These are phyloP conservation scores for Tetragnatha montana DNA, from an alignment of 2,888 invertebrate species.

Conservation along the genomic window DNA sequence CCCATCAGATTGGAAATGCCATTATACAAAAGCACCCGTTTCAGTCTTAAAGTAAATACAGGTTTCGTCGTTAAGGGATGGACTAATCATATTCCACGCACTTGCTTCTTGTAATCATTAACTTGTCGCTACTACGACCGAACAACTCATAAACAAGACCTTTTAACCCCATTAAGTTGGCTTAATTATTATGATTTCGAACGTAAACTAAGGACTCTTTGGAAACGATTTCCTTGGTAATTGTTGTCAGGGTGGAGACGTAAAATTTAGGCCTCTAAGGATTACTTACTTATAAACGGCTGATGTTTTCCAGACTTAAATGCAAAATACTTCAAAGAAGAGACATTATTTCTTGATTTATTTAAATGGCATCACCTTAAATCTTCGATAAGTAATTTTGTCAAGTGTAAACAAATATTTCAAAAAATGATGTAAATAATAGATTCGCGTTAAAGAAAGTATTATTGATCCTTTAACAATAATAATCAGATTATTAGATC, in stretches of 20 bases:
- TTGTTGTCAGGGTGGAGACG: background rate
- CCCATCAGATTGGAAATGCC: background rate
- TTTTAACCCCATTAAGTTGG: constrained; percentile 29
- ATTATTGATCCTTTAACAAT: no score
- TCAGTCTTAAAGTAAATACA: constrained; percentile 15
- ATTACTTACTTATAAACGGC: no score
- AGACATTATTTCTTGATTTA: no score
- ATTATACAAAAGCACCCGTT: constrained; percentile 8
- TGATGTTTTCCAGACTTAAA: no score
- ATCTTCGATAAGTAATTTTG: no score
- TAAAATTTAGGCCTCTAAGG: background rate
- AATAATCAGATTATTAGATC: no score
- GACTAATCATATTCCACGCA: constrained; percentile 13
- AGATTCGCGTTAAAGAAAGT: no score
- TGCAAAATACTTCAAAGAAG: no score
- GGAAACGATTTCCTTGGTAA: constrained; percentile 6
- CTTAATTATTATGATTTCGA: constrained; percentile 35
- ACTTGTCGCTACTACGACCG: constrained; percentile 8
- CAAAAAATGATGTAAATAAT: no score
- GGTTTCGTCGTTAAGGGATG: constrained; percentile 10
- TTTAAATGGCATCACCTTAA: no score
- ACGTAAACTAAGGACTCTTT: background rate
- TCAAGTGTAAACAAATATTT: no score
- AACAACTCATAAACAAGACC: constrained; percentile 37
- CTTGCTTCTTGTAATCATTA: constrained; percentile 19